phyloP scores from a whole-genome alignment of 1,140 invertebrate species.

The Drosophila nebulosa region DNA sequence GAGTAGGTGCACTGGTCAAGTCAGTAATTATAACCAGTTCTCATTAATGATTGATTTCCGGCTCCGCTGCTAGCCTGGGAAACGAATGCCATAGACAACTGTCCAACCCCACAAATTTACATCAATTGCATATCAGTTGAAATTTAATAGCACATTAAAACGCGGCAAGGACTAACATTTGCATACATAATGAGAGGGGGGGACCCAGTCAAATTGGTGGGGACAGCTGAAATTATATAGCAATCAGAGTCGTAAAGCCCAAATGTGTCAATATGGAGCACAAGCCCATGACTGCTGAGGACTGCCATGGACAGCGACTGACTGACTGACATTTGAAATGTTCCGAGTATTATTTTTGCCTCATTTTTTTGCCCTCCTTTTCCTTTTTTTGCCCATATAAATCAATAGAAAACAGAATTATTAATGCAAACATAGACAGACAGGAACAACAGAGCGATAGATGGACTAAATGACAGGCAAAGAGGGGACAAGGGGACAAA shows the following conservation, averaged over 20 bases:
- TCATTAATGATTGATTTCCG: slow-evolving; percentile 59
- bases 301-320: slow-evolving; percentile 28
- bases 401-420: slow-evolving; percentile 60
- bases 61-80: slow-evolving; percentile 27
- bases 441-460: not conserved
- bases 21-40: slow-evolving; percentile 26
- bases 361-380: not conserved
- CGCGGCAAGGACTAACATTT: slow-evolving; percentile 54
- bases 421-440: slow-evolving; percentile 48
- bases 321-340: slow-evolving; percentile 12
- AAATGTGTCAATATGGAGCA: slow-evolving; percentile 47
- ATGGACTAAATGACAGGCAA: not conserved
- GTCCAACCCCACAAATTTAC: slow-evolving; percentile 41
- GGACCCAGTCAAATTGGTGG: slow-evolving; percentile 31
- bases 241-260: slow-evolving; percentile 45
- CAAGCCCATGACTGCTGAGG: slow-evolving; percentile 37
- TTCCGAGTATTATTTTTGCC: not conserved
- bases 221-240: slow-evolving; percentile 66
- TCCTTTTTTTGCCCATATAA: slow-evolving; percentile 32
- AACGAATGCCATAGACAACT: slow-evolving; percentile 25
- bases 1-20: slow-evolving; percentile 5
- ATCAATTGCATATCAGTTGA: slow-evolving; percentile 41
- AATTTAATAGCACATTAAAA: slow-evolving; percentile 59
- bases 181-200: slow-evolving; percentile 51
- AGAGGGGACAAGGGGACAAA: slow-evolving; percentile 16